phyloP scores from a whole-genome alignment of 2,113 vertebrate genomes.

The Toxotes jaculatrix region DNA sequence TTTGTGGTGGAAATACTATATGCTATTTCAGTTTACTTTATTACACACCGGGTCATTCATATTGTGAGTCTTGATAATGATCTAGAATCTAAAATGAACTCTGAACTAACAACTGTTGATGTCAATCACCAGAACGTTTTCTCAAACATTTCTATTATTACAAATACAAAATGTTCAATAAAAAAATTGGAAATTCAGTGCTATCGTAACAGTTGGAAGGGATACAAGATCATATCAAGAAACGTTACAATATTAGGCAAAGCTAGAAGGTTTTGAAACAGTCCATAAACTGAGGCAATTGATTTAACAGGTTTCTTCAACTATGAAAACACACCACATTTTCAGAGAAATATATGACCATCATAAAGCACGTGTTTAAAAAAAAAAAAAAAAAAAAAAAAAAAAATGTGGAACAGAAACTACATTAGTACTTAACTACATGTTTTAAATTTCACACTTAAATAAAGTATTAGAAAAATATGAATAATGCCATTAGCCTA shows the following conservation, averaged over 20 bases:
- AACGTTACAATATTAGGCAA: slow-evolving; percentile 74
- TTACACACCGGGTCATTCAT: slow-evolving; percentile 59
- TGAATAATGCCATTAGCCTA: slow-evolving; percentile 37
- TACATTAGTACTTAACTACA: slow-evolving; percentile 60
- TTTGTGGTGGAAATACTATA: slow-evolving; percentile 24
- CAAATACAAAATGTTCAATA: slow-evolving; percentile 87
- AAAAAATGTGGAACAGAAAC: slow-evolving; percentile 57
- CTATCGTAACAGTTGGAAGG: slow-evolving; percentile 75
- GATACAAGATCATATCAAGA: slow-evolving; percentile 77
- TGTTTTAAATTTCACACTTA: slow-evolving; percentile 59
- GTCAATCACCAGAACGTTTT: slow-evolving; percentile 75
- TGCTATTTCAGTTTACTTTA: slow-evolving; percentile 34
- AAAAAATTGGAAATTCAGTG: slow-evolving; percentile 83
- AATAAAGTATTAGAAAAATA: slow-evolving; percentile 49
- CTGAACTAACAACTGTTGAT: slow-evolving; percentile 67
- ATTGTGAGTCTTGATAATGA: slow-evolving; percentile 41
- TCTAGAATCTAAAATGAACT: slow-evolving; percentile 60
- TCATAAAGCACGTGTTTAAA: slow-evolving; percentile 62
- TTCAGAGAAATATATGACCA: slow-evolving; percentile 68
- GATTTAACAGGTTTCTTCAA: slow-evolving; percentile 69
- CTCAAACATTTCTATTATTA: slow-evolving; percentile 80
- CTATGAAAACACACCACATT: slow-evolving; percentile 74
- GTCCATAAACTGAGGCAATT: slow-evolving; percentile 69
- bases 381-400: slow-evolving; percentile 44
- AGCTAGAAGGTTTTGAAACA: slow-evolving; percentile 67